phyloP scores from a whole-genome alignment of 2,797 vertebrate genomes.

The Heliangelus exortis region DNA sequence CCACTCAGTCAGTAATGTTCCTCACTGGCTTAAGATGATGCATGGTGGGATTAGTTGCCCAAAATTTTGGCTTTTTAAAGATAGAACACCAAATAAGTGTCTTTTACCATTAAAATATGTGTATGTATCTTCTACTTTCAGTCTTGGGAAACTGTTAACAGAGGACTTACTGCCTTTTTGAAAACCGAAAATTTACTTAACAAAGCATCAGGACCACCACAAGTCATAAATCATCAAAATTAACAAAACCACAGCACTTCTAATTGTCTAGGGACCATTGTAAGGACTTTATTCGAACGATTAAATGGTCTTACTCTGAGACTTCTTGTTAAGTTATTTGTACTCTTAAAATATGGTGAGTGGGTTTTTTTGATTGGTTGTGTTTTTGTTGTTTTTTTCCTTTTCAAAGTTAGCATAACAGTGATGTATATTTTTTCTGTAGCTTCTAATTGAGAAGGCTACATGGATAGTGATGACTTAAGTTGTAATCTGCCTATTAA shows the following conservation, averaged over 20 bases:
- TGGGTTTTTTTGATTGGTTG: not conserved
- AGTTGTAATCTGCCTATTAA: not conserved
- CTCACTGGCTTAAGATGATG: not conserved
- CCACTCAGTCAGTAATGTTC: not conserved
- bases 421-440: not conserved
- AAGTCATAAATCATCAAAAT: not conserved
- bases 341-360: not conserved
- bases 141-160: not conserved
- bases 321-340: not conserved
- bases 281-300: not conserved
- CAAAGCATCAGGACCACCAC: not conserved
- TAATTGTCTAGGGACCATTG: not conserved
- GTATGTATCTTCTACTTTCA: not conserved
- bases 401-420: not conserved
- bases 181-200: not conserved
- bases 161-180: not conserved
- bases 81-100: not conserved
- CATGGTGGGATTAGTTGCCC: not conserved
- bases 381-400: not conserved
- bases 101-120: not conserved
- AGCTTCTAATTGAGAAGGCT: not conserved
- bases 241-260: not conserved
- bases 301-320: not conserved
- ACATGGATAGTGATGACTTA: rapidly evolving
- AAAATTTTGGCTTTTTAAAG: not conserved